Conservation (phyloP, 2,888 invertebrate species). For the Cybosia mesomella region DNA sequence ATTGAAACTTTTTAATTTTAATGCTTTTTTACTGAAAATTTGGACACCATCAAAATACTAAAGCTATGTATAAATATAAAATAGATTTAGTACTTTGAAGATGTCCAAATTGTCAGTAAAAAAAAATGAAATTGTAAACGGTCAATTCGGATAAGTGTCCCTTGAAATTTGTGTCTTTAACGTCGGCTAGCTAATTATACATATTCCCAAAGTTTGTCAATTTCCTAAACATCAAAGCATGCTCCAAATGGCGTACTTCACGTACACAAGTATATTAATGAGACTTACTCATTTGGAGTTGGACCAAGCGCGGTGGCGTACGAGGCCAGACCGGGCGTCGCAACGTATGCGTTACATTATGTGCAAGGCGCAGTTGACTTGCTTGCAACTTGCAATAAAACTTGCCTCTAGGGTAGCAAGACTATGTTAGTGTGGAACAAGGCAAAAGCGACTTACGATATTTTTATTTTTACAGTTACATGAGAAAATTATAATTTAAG, state of each 20-base stretch:
- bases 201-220: not conserved
- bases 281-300: slow-evolving; percentile 17
- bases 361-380: slow-evolving; percentile 71
- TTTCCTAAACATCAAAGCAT: slow-evolving; percentile 7
- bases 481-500: not conserved
- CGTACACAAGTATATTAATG: slow-evolving; percentile 35
- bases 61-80: no score
- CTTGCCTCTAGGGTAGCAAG: slow-evolving; percentile 64
- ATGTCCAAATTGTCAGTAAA: no score
- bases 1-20: no score
- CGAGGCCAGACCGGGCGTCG: slow-evolving; percentile 33
- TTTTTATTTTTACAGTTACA: not conserved
- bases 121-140: no score
- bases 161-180: no score
- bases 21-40: no score
- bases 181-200: not conserved
- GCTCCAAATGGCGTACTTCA: not conserved
- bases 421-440: slow-evolving; percentile 42
- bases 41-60: no score
- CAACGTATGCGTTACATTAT: slow-evolving; percentile 61
- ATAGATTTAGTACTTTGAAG: no score
- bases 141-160: no score
- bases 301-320: not conserved
- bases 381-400: slow-evolving; percentile 77
- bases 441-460: slow-evolving; percentile 20